These are phyloP conservation scores for Psylliodes chrysocephalus DNA, from an alignment of 2,888 invertebrate genomes.

Conservation along the genomic window DNA sequence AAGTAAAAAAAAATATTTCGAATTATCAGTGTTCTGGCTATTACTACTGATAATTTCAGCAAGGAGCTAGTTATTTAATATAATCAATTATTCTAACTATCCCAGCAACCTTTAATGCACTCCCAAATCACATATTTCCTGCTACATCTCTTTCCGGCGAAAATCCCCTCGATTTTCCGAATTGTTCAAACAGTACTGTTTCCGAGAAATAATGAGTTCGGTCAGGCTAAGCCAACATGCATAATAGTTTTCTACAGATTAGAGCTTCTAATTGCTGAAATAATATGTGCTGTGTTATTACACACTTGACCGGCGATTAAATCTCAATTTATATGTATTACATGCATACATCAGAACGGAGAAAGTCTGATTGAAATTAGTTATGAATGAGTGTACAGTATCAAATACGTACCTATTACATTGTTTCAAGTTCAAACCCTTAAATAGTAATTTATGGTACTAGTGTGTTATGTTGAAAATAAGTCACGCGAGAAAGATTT, in stretches of 20 bases:
- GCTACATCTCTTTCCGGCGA: neutral
- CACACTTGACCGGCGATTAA: neutral
- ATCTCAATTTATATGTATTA: neutral
- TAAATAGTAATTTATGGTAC: no score
- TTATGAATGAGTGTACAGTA: neutral
- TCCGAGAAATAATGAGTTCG: neutral
- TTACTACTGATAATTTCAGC: no score
- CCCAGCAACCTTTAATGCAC: no score
- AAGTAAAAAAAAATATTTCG: no score
- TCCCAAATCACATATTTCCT: neutral
- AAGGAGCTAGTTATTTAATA: no score
- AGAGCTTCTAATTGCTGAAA: neutral
- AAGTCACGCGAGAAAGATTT: no score
- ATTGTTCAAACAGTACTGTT: neutral
- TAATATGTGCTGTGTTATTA: neutral
- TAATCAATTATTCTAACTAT: no score
- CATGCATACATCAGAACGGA: neutral
- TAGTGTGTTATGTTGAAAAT: no score
- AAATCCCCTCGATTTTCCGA: neutral
- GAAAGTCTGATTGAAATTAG: neutral
- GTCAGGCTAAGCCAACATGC: neutral
- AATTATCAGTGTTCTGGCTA: no score
- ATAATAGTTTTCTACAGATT: conserved; percentile 1
- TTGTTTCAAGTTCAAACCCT: no score
- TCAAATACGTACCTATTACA: neutral